Conservation (phyloP, 1,140 invertebrate genomes). For the Drosophila littoralis region DNA sequence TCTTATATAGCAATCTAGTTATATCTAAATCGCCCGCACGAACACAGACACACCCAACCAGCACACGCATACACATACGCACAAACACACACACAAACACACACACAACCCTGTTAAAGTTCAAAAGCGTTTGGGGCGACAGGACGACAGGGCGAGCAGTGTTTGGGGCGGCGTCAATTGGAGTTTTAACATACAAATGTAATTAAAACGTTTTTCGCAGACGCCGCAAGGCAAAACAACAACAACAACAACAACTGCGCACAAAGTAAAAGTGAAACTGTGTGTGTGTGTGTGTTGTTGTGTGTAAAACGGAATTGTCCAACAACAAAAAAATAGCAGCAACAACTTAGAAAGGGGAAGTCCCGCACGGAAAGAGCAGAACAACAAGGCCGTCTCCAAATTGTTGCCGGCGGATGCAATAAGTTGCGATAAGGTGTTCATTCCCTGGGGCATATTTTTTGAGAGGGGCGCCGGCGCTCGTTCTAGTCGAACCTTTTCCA, state of each 20-base stretch:
- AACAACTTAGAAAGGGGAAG: neutral
- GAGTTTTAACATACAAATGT: slow-evolving; percentile 83
- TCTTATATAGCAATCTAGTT: slow-evolving; percentile 76
- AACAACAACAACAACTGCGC: slow-evolving; percentile 50
- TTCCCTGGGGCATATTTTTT: slow-evolving; percentile 70
- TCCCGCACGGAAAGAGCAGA: slow-evolving; percentile 16
- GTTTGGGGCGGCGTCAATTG: slow-evolving; percentile 62
- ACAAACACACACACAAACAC: slow-evolving; percentile 15
- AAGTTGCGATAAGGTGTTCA: slow-evolving; percentile 82
- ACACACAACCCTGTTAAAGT: slow-evolving; percentile 66
- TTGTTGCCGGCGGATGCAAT: slow-evolving; percentile 82
- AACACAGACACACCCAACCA: slow-evolving; percentile 43
- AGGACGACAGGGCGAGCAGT: slow-evolving; percentile 18
- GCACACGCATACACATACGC: slow-evolving; percentile 8
- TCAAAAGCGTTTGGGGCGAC: slow-evolving; percentile 76
- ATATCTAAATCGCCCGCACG: slow-evolving; percentile 73
- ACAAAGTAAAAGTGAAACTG: slow-evolving; percentile 64
- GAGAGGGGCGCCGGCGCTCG: neutral
- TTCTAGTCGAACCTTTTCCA: slow-evolving; percentile 49
- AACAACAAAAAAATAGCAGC: slow-evolving; percentile 34
- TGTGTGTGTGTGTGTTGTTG: slow-evolving; percentile 6
- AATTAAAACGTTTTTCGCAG: slow-evolving; percentile 82
- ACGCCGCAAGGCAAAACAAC: slow-evolving; percentile 69
- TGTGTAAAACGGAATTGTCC: slow-evolving; percentile 58
- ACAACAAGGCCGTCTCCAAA: slow-evolving; percentile 72